A percentile compares a stretch with the other conserved stretches of the same genome.
These are phyloP conservation scores for Acanthosepion pharaonis DNA, from an alignment of 2,888 invertebrate genomes.

Conservation along the genomic window DNA sequence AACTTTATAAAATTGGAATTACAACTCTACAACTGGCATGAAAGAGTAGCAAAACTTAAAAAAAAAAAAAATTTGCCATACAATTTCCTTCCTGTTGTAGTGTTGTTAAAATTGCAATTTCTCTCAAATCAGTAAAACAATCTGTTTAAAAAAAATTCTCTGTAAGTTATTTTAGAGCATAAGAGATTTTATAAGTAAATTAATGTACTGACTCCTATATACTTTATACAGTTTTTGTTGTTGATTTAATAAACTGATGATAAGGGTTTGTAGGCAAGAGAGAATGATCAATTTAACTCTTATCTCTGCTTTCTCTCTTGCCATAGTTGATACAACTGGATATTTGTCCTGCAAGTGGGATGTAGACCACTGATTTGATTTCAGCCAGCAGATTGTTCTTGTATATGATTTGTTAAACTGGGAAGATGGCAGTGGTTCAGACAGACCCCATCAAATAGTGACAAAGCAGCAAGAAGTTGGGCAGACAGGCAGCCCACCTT, in stretches of 20 bases:
- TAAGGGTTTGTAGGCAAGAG: background rate
- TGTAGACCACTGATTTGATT: background rate
- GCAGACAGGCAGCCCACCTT: background rate
- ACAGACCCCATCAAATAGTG: background rate
- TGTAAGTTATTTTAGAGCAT: background rate
- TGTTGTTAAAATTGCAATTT: background rate
- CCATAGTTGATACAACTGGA: background rate
- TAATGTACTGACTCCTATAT: background rate
- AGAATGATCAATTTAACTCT: background rate
- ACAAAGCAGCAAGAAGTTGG: background rate
- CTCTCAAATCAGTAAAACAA: background rate
- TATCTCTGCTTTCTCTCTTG: background rate
- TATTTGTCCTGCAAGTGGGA: constrained; percentile 6
- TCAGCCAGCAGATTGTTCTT: background rate
- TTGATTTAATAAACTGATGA: background rate
- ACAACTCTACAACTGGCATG: background rate
- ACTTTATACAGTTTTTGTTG: background rate
- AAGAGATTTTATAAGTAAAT: background rate
- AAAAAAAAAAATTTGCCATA: background rate
- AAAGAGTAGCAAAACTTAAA: background rate
- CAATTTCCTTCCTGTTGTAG: background rate
- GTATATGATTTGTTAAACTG: no score
- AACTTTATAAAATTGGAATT: background rate
- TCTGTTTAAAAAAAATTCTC: background rate
- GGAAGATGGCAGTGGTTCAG: constrained; percentile 33